Base-by-base conservation (phyloP, 2,888 invertebrate genomes). In the Pseudoips prasinana region DNA sequence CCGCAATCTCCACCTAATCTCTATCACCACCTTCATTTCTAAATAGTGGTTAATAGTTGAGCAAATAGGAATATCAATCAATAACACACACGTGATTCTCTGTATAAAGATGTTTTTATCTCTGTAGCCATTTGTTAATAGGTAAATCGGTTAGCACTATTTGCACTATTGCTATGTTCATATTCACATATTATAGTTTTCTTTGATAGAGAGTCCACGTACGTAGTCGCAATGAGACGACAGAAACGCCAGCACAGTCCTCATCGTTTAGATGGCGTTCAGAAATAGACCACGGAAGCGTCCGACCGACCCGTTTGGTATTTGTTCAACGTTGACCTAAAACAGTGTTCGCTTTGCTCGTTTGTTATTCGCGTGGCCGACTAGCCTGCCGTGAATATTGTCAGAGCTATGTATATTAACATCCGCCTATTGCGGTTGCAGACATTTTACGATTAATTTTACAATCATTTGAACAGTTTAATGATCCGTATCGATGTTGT, bases 301-400 rank as follows among this genome's bases (percentile, higher is more conserved):
- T 73, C 76, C 80, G 77, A 79, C 76, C 87, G 85, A 85, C 86
- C 84, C 80, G 87, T 88, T 87, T 88, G 87, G 88, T 87, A 88
- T 88, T 87, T 87, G 86, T 86, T 87, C 84, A 80, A 77, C 82
- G 88, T 87, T 87, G 88, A 87, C 88, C 88, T 88, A 88, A 88
- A 88, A 87, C 86, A 87, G 88, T 71, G 79, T 71, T 82, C 71
- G 85, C 78, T 85, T 85, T 86, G 84, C 84, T 84, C 82, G 81
- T 86, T 82, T 86, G 81, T 81, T 87, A 84, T 84, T 85, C 73
- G 80, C 79, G 63, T 73, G 73, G 73, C 68, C 74, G 73, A 76
- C 69, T 73, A 69, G 70, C 63, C 64, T 46, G 65, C 53, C 59
- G 58, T 50, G 53, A 58, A 64, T 70, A 69, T 64, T 54, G 57